phyloP scores from a whole-genome alignment of 23 tunicate species.

The Styela plicata region DNA sequence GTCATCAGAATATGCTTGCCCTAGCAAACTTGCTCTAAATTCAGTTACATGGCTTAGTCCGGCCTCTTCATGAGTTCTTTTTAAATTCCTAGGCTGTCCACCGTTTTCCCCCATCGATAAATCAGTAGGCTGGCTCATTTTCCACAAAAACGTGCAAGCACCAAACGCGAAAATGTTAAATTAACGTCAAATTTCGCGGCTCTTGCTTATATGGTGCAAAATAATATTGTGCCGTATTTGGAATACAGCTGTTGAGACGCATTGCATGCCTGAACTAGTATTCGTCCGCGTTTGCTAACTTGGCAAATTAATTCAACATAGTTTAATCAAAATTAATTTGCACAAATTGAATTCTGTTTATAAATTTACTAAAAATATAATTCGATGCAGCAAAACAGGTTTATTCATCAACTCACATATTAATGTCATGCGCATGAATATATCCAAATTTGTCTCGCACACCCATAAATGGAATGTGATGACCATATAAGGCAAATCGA shows the following conservation, averaged over 20 bases:
- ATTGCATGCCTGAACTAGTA: slow-evolving; percentile 21
- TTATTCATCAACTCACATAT: neutral
- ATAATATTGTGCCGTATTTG: slow-evolving; percentile 60
- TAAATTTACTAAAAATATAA: neutral
- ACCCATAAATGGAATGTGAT: slow-evolving; percentile 67
- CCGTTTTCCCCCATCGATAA: neutral
- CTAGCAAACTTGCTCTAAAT: neutral
- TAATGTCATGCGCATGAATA: slow-evolving; percentile 81
- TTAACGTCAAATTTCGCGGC: slow-evolving; percentile 25
- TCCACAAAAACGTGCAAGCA: neutral
- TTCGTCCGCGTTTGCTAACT: slow-evolving; percentile 6
- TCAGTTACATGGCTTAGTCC: neutral
- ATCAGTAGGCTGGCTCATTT: slow-evolving; percentile 2
- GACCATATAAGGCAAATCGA: slow-evolving; percentile 42
- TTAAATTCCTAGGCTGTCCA: neutral
- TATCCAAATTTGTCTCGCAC: slow-evolving; percentile 5
- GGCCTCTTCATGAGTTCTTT: slow-evolving; percentile 17
- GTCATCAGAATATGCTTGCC: slow-evolving; percentile 19
- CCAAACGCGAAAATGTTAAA: neutral
- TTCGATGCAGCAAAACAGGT: neutral
- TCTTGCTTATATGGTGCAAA: slow-evolving; percentile 16
- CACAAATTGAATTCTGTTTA: neutral
- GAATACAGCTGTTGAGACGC: slow-evolving; percentile 51
- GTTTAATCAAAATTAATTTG: neutral
- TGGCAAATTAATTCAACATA: neutral